A percentile compares a stretch with the other conserved stretches of the same genome.
phyloP scores from a whole-genome alignment of 2,797 vertebrate genomes.

The Microctenopoma steveboyesi region DNA sequence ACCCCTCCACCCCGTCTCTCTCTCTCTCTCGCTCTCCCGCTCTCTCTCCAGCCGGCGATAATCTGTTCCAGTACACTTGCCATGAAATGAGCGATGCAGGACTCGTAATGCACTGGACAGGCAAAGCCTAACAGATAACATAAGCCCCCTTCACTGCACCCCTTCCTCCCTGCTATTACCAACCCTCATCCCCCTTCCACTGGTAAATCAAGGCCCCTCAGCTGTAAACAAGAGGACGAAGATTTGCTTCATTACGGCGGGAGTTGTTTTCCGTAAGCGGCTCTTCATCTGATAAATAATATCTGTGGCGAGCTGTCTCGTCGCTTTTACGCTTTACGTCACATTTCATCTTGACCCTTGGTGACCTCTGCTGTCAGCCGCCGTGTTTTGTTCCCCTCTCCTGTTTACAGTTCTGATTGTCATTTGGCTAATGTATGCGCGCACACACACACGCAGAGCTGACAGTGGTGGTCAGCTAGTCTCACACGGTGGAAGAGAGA shows the following conservation, averaged over 20 bases:
- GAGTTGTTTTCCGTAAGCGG: slow-evolving; percentile 47
- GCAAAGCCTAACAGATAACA: slow-evolving; percentile 80
- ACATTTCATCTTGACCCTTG: slow-evolving; percentile 64
- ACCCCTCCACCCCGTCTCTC: slow-evolving; percentile 8
- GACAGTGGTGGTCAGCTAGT: slow-evolving; percentile 76
- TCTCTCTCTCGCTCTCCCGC: slow-evolving; percentile 9
- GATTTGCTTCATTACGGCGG: slow-evolving; percentile 71
- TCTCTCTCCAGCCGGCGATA: slow-evolving; percentile 70
- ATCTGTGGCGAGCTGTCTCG: slow-evolving; percentile 66
- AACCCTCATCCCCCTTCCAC: slow-evolving; percentile 46
- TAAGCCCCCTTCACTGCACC: slow-evolving; percentile 47
- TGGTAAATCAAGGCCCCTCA: slow-evolving; percentile 64
- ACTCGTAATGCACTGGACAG: slow-evolving; percentile 77
- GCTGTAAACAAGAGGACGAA: slow-evolving; percentile 70
- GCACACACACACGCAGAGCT: slow-evolving; percentile 56
- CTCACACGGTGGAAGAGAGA: slow-evolving; percentile 79
- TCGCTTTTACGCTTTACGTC: slow-evolving; percentile 46
- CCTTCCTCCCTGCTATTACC: slow-evolving; percentile 32
- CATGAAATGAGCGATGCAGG: slow-evolving; percentile 79
- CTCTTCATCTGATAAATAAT: slow-evolving; percentile 65
- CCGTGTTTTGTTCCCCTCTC: slow-evolving; percentile 54
- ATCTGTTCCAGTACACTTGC: slow-evolving; percentile 81
- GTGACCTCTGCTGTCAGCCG: slow-evolving; percentile 72
- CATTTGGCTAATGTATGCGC: slow-evolving; percentile 76
- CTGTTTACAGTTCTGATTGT: slow-evolving; percentile 70